Evolutionary conservation across 1,140 invertebrate genomes (phyloP), one percentile per base, ranked within the genome.

Genomic region (Drosophila kanapiae): DNA sequence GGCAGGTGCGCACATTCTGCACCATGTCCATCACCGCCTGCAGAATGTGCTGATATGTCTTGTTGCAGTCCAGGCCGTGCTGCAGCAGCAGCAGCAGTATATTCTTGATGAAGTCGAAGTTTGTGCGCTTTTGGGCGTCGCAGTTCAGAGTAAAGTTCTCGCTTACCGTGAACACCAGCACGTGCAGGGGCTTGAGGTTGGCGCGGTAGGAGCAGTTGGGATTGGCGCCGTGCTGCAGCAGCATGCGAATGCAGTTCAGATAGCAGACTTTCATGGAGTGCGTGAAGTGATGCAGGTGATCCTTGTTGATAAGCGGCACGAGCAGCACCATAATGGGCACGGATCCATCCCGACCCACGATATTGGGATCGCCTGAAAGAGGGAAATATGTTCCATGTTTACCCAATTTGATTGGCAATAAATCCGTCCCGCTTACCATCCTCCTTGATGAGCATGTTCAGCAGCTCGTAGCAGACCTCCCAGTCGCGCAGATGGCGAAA

Each of bases 231-330:
- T 95, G 93, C 91, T 96, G 95, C 76, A 95, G 91, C 45, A 96
- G 86, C 48, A 96, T 95, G 31, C 95, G 93, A 29, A 96, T 95
- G 91, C 95, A 96, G 84, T 96, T 96, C 61, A 96, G 87, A 90
- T 96, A 96, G 88, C 95, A 96, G 4, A 96, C 95, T 93, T 96
- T 96, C 95, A 96, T 96, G 54, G 94, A 95, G 92, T 96, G 96
- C 16, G 95, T 96, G 78, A 96, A 96, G 88, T 95, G 95, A 92
- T 96, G 95, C 42, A 96, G 83, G 40, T 95, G 95, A 93, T 96
- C 95, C 85, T 96, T 96, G 83, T 96, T 96, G 42, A 96, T 96
- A 8, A 96, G 93, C 35, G 96, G 96, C 23, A 96, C 95, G 14
- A 96, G 92, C 78, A 96, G 95, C 9, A 96, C 95, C 95, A 96